Evolutionary conservation across 2,113 vertebrate genomes (phyloP), one percentile per base, ranked within the genome.

Genomic region (Leiothrix lutea): DNA sequence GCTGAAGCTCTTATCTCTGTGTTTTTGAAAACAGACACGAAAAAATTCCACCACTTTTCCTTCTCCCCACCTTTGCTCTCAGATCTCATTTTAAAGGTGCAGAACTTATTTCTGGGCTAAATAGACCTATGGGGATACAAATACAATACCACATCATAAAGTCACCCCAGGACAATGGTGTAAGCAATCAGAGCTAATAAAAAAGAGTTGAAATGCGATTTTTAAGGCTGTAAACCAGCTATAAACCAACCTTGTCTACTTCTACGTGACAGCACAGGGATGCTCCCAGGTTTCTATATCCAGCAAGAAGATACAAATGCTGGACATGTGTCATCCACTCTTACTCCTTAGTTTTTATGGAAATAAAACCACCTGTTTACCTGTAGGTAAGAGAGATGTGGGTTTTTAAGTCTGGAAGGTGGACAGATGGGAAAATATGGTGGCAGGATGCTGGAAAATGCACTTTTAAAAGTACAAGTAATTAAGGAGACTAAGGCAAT

Each of bases 231-330:
- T 60, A 60, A 82, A 60, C 2, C 4, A 44, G 6, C 19, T 75
- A 28, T 36, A 57, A 80, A 66, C 36, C 58, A n/a, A 24, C 8
- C 31, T 29, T 26, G 19, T 57, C 38, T 62, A 13, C 12, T 13
- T 73, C n/a, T 53, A 1, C 40, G 24, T 57, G 23, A 67, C 44
- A 53, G 17, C 31, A 77, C 1, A 3, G 36, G 25, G 29, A 56
- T 50, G 33, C 2, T 82, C 29, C 23, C 66, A 47, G 19, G 19
- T 26, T 53, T 26, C 18, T 64, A 6, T 14, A 20, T 12, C 6
- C 0, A 3, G 6, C 5, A 36, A 42, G 13, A 4, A 80, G 28
- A 64, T 26, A 38, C 4, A 57, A 75, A 36, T 25, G 3, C 3
- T 53, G 33, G 7, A 6, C 5, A 3, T n/a, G 3, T 22, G 16